Evolutionary conservation across 2,888 invertebrate species (phyloP), one percentile per base, ranked within the genome.

Genomic region (Acanthosepion pharaonis): DNA sequence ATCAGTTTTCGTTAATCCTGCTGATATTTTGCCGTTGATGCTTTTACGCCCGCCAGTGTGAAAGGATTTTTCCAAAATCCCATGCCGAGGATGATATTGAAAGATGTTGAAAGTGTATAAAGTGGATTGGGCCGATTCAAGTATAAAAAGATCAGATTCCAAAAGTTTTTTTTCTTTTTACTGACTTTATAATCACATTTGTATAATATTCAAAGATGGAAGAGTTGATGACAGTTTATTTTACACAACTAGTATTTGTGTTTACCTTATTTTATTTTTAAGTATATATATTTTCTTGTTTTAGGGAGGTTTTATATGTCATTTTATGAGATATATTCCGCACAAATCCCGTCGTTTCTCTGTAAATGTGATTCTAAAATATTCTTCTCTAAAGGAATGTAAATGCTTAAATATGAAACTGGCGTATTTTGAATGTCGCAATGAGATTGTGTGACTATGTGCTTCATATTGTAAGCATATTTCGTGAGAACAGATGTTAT

Each of bases 211-310:
- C n/a, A 78, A 18, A 78, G n/a, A 78, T 78, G 28, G 78, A n/a
- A 28, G 78, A 78, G 78, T 78, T 78, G 78, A 78, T 78, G 78
- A 78, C 78, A 78, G 78, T 33, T 78, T 78, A 78, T 78, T n/a
- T 78, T n/a, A 33, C 78, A n/a, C 78, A 78, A 33, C 78, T 33
- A n/a, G 5, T 15, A 78, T 15, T 59, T 78, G 18, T 78, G 18
- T 78, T 78, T 78, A n/a, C 11, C 9, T 78, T 78, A 11, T 78
- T n/a, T 33, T n/a, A 1, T 33, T 78, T 78, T n/a, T 78, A 15
- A 15, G n/a, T 78, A 11, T 78, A 5, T 78, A 15, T 78, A n/a
- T n/a, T 18, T 6, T 4, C 4, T 59, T n/a, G 33, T 78, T 9
- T n/a, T 78, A 15, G 78, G 0, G 15, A n/a, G 9, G n/a, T 78